Evolutionary conservation across 2,113 vertebrate genomes (phyloP).

Genomic region (Oriolus oriolus): DNA sequence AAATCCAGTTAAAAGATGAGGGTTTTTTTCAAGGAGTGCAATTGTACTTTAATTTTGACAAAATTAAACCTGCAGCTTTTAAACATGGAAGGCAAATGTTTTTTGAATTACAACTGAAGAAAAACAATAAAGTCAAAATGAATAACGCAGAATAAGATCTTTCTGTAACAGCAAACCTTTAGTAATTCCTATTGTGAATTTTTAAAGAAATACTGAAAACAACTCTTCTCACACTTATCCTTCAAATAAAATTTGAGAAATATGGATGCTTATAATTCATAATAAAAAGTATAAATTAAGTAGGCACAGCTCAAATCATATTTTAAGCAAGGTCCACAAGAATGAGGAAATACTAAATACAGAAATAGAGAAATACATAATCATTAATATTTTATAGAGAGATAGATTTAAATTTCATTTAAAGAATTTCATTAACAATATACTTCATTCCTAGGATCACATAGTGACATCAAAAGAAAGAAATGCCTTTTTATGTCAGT

Average conservation of each 20-base stretch:
- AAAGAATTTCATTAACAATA: neutral
- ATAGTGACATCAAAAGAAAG: neutral
- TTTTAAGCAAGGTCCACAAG: neutral
- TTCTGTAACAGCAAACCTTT: neutral
- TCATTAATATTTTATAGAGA: neutral
- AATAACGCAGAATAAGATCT: neutral
- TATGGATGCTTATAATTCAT: rapidly evolving
- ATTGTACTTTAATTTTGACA: neutral
- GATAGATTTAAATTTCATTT: neutral
- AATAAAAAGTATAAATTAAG: neutral
- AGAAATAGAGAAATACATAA: neutral
- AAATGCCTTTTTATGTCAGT: neutral
- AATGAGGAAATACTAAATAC: neutral
- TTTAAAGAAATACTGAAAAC: neutral
- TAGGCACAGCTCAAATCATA: neutral
- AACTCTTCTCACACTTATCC: neutral
- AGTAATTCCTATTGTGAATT: neutral
- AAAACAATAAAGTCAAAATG: neutral
- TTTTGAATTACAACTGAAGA: neutral
- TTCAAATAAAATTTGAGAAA: neutral
- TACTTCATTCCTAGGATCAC: neutral
- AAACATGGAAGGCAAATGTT: neutral
- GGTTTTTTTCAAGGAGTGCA: neutral
- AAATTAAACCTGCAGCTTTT: neutral
- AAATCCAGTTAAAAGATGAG: neutral